Evolutionary conservation across 2,888 invertebrate genomes (phyloP).

Genomic region (Netelia melanura): DNA sequence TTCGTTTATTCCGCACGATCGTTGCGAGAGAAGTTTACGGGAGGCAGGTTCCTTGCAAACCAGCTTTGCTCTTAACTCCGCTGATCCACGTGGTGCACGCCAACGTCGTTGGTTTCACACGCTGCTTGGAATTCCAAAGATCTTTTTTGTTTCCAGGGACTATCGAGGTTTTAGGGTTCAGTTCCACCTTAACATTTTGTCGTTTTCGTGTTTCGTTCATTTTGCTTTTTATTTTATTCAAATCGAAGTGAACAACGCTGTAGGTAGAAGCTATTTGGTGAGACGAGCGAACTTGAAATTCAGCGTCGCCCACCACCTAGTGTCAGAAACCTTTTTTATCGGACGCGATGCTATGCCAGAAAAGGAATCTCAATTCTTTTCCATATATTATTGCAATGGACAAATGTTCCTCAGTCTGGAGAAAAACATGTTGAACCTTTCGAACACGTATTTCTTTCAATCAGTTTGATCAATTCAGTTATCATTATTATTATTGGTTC

Average conservation of each 20-base stretch:
- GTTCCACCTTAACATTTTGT: neutral
- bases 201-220: slow-evolving; percentile 16
- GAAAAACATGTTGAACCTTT: neutral
- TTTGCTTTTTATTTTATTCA: neutral
- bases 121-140: slow-evolving; percentile 41
- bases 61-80: slow-evolving; percentile 2
- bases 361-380: neutral
- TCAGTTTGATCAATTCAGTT: too few relatives aligned
- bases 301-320: neutral
- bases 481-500: too few relatives aligned
- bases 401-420: neutral
- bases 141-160: slow-evolving; percentile 12
- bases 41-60: slow-evolving; percentile 48
- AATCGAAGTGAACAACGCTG: neutral
- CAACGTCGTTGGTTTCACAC: slow-evolving; percentile 5
- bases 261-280: neutral
- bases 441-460: neutral
- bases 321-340: neutral
- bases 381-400: neutral
- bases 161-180: slow-evolving; percentile 36
- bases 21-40: slow-evolving; percentile 47
- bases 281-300: neutral
- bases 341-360: neutral
- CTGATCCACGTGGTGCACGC: neutral
- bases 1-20: slow-evolving; percentile 8